These are phyloP conservation scores for Lithobates sylvaticus DNA, from an alignment of 2,797 vertebrate genomes.

Conservation along the genomic window DNA sequence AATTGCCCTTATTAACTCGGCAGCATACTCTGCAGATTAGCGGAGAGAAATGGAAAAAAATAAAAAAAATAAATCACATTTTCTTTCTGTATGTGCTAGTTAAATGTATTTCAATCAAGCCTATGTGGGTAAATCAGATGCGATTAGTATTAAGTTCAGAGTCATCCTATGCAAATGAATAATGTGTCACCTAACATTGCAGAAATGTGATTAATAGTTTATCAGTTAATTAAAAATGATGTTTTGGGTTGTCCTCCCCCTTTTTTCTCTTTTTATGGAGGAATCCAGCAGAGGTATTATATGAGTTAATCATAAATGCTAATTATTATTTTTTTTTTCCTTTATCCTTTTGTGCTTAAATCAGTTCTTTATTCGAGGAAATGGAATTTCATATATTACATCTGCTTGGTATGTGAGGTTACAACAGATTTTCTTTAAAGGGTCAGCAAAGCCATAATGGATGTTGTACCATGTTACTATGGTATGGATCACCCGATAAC, in stretches of 20 bases:
- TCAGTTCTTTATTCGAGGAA: conserved; percentile 76
- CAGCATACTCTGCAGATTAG: conserved; percentile 85
- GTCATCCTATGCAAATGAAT: conserved; percentile 87
- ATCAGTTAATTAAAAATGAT: conserved; percentile 87
- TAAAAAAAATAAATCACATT: conserved; percentile 73
- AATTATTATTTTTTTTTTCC: conserved; percentile 72
- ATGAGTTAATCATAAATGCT: conserved; percentile 86
- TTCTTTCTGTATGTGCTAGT: conserved; percentile 83
- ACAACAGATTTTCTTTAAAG: no score
- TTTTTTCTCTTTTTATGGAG: conserved; percentile 79
- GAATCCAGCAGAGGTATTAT: conserved; percentile 84
- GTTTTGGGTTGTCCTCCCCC: conserved; percentile 71
- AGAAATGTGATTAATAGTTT: conserved; percentile 89
- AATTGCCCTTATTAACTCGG: conserved; percentile 85
- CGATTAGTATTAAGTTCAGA: conserved; percentile 87
- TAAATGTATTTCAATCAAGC: conserved; percentile 87
- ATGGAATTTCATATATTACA: conserved; percentile 37
- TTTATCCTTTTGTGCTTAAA: conserved; percentile 70
- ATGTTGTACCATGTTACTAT: no score
- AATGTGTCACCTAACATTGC: conserved; percentile 88
- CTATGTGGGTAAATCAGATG: conserved; percentile 87
- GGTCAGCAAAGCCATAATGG: no score
- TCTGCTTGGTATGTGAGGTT: conserved; percentile 1
- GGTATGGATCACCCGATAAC: no score
- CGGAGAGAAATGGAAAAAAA: conserved; percentile 70